Evolutionary conservation across 2,797 vertebrate species (phyloP).

Genomic region (Lophotriccus pileatus): DNA sequence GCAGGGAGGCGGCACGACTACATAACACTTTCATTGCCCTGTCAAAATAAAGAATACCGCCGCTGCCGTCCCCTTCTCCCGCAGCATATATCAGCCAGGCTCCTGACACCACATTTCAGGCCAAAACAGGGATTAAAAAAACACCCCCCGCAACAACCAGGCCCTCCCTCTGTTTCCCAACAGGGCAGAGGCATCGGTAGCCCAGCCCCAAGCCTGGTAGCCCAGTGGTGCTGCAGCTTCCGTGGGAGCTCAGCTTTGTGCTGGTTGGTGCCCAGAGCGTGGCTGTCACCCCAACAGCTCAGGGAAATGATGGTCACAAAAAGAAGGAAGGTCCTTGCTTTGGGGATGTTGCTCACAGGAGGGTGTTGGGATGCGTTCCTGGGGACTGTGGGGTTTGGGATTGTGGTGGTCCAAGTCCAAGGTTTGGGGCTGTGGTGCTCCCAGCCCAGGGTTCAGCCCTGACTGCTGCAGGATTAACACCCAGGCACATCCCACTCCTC

Average conservation of each 20-base stretch:
- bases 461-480: fast-evolving
- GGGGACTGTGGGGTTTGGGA: neutral
- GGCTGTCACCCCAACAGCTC: neutral
- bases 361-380: neutral
- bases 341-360: neutral
- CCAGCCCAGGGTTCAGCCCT: neutral
- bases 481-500: neutral
- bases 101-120: neutral
- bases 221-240: neutral
- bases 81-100: slow-evolving; percentile 26
- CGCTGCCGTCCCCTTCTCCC: neutral
- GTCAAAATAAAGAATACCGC: slow-evolving; percentile 62
- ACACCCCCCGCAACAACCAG: neutral
- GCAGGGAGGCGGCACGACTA: slow-evolving; percentile 37
- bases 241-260: neutral
- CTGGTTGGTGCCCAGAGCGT: neutral
- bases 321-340: neutral
- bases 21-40: slow-evolving; percentile 65
- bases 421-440: fast-evolving
- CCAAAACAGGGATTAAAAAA: neutral
- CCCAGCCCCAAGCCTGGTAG: neutral
- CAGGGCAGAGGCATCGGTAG: fast-evolving
- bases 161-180: neutral
- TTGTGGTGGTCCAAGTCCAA: neutral
- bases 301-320: neutral